Conservation (phyloP, 1,140 invertebrate genomes). For the Planococcus citri region DNA sequence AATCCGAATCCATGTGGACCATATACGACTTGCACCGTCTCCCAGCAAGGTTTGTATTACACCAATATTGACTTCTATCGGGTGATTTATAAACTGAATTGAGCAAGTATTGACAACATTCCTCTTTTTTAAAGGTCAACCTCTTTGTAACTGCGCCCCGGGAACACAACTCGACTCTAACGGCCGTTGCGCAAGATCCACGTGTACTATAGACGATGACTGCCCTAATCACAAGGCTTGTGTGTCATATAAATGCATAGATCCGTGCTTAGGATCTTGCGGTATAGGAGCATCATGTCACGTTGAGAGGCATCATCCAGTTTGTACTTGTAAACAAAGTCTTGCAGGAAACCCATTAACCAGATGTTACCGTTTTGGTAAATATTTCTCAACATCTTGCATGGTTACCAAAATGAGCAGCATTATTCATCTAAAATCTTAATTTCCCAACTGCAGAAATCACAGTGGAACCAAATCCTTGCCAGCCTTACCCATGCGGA, state of each 20-base stretch:
- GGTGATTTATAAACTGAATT: too few species aligned
- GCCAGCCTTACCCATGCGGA: constrained; percentile 62
- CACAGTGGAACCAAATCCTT: constrained; percentile 44
- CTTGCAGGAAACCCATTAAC: constrained; percentile 58
- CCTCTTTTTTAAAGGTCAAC: constrained; percentile 51
- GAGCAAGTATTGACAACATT: too few species aligned
- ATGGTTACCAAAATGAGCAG: too few species aligned
- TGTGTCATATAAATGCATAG: constrained; percentile 57
- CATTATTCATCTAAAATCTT: too few species aligned
- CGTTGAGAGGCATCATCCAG: constrained; percentile 59
- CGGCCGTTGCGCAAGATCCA: constrained; percentile 58
- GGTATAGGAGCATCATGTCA: constrained; percentile 56
- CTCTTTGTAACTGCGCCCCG: constrained; percentile 56
- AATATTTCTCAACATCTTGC: too few species aligned
- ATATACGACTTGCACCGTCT: constrained; percentile 55
- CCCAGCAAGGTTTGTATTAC: too few species aligned
- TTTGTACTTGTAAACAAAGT: constrained; percentile 57
- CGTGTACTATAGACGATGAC: constrained; percentile 61
- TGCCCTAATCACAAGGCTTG: constrained; percentile 55
- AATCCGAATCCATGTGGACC: constrained; percentile 64
- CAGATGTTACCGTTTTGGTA: constrained; percentile 45
- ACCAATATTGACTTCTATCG: too few species aligned
- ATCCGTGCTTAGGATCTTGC: constrained; percentile 69
- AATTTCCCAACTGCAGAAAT: constrained; percentile 33
- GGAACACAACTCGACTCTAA: constrained; percentile 65